Base-by-base conservation (phyloP, 2,113 vertebrate species). In the Callipepla squamata region DNA sequence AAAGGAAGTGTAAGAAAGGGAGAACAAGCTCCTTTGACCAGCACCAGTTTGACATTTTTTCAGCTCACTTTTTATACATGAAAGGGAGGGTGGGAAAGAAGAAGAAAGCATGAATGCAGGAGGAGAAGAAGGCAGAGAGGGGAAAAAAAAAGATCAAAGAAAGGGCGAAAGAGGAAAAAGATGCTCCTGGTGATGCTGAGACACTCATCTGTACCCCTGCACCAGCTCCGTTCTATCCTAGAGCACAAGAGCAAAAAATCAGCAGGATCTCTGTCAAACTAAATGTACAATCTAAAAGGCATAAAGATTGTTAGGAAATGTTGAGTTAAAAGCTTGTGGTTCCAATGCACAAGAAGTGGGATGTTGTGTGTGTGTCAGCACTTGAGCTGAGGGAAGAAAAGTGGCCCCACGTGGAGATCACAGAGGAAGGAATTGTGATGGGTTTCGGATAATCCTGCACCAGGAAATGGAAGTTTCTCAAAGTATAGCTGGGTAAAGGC, bases 1-100 rank as follows among this genome's bases (percentile, higher is more conserved):
- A 89, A 87, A 87, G 38, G 38, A 86, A 93, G 28, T 18, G 42
- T 68, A 90, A 95, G 59, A 94, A 89, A 93, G 18, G 44, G 26
- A 85, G 91, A 94, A 68, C 47, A 80, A 92, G 79, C 80, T 93
- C 87, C 72, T 95, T 94, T 92, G 80, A 96, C 96, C 85, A 94
- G 40, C 82, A 90, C 22, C 61, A 90, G 85, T 73, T 65, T 94
- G 89, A 88, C 88, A 40, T 86, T 92, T 96, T 94, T 79, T 93
- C 42, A 66, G 50, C 69, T 94, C 38, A 40, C 62, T 88, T 94
- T 93, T 93, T 75, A 86, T 69, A 95, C 80, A 92, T 94, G 80
- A 96, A 95, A 95, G 76, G 17, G 28, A 78, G 19, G 57, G 82
- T 82, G 44, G n/a, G 51, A 74, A 89, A 80, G 65, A 87, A 95